phyloP scores from a whole-genome alignment of 2,888 invertebrate genomes.

The Leptarthrus brevirostris region DNA sequence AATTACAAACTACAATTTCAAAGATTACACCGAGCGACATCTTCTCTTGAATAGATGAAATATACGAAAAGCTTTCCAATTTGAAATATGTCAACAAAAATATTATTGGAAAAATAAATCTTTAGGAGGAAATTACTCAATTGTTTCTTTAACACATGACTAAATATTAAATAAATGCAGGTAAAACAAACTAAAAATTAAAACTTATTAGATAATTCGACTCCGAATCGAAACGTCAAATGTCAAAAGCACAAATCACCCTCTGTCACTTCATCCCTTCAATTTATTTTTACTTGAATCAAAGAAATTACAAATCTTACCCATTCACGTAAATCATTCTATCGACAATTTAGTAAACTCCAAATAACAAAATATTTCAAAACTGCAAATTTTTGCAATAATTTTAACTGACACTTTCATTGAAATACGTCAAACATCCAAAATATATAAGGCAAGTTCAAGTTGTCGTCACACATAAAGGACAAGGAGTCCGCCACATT shows the following conservation, averaged over 20 bases:
- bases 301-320: not conserved
- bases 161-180: no score
- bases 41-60: no score
- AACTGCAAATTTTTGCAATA: not conserved
- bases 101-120: no score
- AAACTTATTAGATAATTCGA: no score
- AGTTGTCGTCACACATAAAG: slow-evolving; percentile 20
- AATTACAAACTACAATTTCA: no score
- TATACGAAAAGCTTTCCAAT: no score
- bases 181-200: no score
- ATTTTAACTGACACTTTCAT: not conserved
- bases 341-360: not conserved
- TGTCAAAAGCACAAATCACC: not conserved
- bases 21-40: no score
- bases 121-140: no score
- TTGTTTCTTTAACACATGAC: no score
- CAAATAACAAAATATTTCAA: not conserved
- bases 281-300: not conserved
- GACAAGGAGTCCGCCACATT: slow-evolving; percentile 14
- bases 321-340: slow-evolving; percentile 37
- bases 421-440: not conserved
- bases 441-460: not conserved
- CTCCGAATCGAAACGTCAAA: not conserved
- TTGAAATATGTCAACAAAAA: no score
- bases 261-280: slow-evolving; percentile 4